Percentiles rank a stretch among this genome's conserved stretches.
phyloP scores from a whole-genome alignment of 2,113 vertebrate species.

The Halcyon senegalensis region DNA sequence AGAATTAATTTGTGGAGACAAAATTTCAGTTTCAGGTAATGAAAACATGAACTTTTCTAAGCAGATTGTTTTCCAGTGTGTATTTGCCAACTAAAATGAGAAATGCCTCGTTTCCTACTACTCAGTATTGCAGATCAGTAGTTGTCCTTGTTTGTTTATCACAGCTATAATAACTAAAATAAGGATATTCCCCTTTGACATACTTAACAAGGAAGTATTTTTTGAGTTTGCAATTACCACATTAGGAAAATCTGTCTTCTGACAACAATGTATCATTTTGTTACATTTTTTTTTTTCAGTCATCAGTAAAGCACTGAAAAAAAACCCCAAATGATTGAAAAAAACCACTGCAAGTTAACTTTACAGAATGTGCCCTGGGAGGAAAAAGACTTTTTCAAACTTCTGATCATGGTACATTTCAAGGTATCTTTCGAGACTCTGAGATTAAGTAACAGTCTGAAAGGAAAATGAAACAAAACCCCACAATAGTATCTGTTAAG shows the following conservation, averaged over 20 bases:
- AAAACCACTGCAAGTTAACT: not conserved
- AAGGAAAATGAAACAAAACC: not conserved
- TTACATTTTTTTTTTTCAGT: not conserved
- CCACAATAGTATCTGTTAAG: not conserved
- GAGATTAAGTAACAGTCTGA: not conserved
- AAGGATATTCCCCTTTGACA: not conserved
- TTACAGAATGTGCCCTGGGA: not conserved
- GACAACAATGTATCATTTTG: not conserved
- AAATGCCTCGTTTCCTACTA: not conserved
- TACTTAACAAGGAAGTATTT: not conserved
- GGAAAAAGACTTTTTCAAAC: not conserved
- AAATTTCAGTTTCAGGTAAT: not conserved
- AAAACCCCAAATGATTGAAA: fast-evolving
- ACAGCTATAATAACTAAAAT: not conserved
- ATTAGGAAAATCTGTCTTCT: not conserved
- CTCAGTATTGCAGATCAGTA: not conserved
- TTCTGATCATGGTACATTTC: not conserved
- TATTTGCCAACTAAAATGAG: not conserved
- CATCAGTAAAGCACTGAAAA: not conserved
- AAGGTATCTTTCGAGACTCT: not conserved
- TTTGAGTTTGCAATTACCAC: not conserved
- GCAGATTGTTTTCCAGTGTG: not conserved
- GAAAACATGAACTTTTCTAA: not conserved
- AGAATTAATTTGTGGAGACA: not conserved
- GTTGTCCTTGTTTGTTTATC: not conserved